phyloP scores from a whole-genome alignment of 2,888 invertebrate species.

The Chesias legatella region DNA sequence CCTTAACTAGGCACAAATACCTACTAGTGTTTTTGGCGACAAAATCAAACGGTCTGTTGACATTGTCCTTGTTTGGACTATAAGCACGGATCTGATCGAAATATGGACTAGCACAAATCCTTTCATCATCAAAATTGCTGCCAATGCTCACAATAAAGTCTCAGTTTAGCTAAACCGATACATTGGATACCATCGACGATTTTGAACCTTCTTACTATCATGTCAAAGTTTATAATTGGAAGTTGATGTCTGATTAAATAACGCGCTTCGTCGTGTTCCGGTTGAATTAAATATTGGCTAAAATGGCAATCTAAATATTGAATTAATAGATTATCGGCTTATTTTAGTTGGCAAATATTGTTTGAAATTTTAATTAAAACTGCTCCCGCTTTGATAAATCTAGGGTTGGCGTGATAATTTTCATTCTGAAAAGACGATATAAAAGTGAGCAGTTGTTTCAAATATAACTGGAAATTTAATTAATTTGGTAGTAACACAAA shows the following conservation, averaged over 20 bases:
- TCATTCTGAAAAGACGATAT: neutral
- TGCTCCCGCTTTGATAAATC: neutral
- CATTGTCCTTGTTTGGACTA: constrained; percentile 13
- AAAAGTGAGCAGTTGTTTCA: constrained; percentile 1
- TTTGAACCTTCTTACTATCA: constrained; percentile 12
- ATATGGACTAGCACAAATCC: constrained; percentile 14
- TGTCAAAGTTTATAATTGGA: constrained; percentile 1
- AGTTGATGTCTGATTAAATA: constrained; percentile 15
- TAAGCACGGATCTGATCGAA: constrained; percentile 8
- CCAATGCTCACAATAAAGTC: constrained; percentile 18
- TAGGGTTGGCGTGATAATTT: constrained; percentile 3
- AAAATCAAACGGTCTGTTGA: constrained; percentile 21
- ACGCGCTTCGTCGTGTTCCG: constrained; percentile 17
- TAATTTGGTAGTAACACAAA: no score
- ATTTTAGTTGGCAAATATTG: constrained; percentile 14
- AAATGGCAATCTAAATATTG: constrained; percentile 21
- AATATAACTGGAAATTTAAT: neutral
- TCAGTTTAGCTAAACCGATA: constrained; percentile 1
- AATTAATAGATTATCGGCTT: constrained; percentile 17
- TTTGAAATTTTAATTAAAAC: constrained; percentile 12
- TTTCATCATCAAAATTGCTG: constrained; percentile 25
- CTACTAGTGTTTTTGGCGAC: neutral
- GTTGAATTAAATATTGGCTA: constrained; percentile 22
- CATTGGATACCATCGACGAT: constrained; percentile 1
- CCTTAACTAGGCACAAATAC: neutral